Evolutionary conservation across 2,888 invertebrate species (phyloP).

Genomic region (Aporophyla lueneburgensis): DNA sequence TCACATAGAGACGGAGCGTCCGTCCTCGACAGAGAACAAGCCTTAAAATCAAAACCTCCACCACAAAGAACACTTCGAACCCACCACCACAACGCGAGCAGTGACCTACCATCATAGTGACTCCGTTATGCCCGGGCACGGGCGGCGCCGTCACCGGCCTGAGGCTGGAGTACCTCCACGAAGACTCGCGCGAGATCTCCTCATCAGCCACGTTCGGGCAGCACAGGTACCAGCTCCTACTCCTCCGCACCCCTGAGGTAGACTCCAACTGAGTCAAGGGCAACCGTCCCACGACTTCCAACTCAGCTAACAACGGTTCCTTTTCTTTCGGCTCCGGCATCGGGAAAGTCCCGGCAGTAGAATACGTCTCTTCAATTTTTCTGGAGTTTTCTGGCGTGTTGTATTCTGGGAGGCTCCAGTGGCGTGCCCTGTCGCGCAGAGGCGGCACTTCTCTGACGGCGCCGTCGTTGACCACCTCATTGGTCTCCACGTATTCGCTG

Average conservation of each 20-base stretch:
- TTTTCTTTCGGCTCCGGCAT: slow-evolving; percentile 88
- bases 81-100: not conserved
- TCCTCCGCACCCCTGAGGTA: slow-evolving; percentile 86
- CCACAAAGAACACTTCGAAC: not conserved
- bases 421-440: slow-evolving; percentile 77
- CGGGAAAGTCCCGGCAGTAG: slow-evolving; percentile 88
- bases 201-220: slow-evolving; percentile 87
- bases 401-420: slow-evolving; percentile 81
- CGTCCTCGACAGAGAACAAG: too few relatives aligned
- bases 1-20: too few relatives aligned
- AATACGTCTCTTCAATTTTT: slow-evolving; percentile 83
- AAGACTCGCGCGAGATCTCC: slow-evolving; percentile 84
- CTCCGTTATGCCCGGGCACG: slow-evolving; percentile 78
- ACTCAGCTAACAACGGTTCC: slow-evolving; percentile 84
- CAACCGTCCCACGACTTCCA: slow-evolving; percentile 84
- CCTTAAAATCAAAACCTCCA: slow-evolving; percentile 1
- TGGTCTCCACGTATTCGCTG: slow-evolving; percentile 84
- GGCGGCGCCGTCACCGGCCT: slow-evolving; percentile 86
- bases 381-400: slow-evolving; percentile 79
- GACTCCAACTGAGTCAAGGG: slow-evolving; percentile 83
- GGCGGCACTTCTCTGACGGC: slow-evolving; percentile 83
- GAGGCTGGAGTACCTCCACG: slow-evolving; percentile 87
- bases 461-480: slow-evolving; percentile 82
- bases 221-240: slow-evolving; percentile 92
- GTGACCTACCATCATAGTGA: slow-evolving; percentile 71